Conservation (phyloP, 35 echinoderm and acorn worm species). For the Lytechinus pictus region DNA sequence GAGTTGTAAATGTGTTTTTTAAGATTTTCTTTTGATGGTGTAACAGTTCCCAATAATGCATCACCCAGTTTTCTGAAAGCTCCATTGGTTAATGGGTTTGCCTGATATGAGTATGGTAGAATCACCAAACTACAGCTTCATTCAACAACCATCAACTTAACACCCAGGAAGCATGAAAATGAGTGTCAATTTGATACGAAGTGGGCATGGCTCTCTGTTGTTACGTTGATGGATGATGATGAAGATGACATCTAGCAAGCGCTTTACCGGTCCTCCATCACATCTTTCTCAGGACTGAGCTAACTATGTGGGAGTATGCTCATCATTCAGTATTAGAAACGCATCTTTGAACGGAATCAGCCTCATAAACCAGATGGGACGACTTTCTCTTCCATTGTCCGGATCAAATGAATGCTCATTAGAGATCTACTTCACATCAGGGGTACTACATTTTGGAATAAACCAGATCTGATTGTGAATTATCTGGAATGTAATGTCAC, state of each 20-base stretch:
- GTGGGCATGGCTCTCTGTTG: not conserved
- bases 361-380: not conserved
- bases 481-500: slow-evolving; percentile 4
- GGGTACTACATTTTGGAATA: not conserved
- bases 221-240: not conserved
- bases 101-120: not conserved
- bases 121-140: not conserved
- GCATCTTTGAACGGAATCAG: not conserved
- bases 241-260: not conserved
- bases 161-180: not conserved
- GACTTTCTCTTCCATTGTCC: not conserved
- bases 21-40: too few relatives aligned
- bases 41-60: too few relatives aligned
- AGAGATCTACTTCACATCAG: not conserved
- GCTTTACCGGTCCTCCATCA: not conserved
- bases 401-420: not conserved
- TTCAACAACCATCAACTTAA: not conserved
- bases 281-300: not conserved
- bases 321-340: slow-evolving; percentile 13
- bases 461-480: not conserved
- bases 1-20: too few relatives aligned
- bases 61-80: too few relatives aligned
- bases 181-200: not conserved
- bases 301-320: slow-evolving; percentile 10
- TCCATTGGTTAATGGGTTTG: not conserved